Conservation (phyloP, 2,113 vertebrate species). For the Zonotrichia leucophrys region DNA sequence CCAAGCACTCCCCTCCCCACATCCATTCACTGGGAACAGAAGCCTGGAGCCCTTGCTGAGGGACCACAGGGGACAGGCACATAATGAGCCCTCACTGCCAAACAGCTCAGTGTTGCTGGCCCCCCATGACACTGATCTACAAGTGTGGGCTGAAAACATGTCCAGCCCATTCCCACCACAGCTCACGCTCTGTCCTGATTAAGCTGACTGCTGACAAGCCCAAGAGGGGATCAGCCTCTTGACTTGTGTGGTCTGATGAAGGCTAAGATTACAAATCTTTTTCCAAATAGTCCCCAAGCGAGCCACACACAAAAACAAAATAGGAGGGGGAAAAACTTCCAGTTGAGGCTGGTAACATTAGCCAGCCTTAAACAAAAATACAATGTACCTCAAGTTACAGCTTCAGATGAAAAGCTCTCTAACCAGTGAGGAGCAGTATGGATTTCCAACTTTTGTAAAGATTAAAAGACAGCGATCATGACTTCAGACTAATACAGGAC, state of each 20-base stretch:
- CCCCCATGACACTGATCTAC: slow-evolving; percentile 5
- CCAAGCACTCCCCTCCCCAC: background rate
- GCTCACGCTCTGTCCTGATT: slow-evolving; percentile 24
- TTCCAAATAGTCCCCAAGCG: slow-evolving; percentile 26
- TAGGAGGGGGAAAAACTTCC: background rate
- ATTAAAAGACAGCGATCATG: background rate
- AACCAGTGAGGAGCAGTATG: background rate
- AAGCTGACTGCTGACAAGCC: slow-evolving; percentile 50
- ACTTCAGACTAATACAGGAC: background rate
- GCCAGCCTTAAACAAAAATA: slow-evolving; percentile 46
- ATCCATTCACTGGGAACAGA: slow-evolving; percentile 9
- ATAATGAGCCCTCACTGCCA: slow-evolving; percentile 26
- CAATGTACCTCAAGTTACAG: slow-evolving; percentile 48
- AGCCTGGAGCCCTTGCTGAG: background rate
- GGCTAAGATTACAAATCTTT: slow-evolving; percentile 59
- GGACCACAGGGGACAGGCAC: background rate
- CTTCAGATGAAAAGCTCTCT: slow-evolving; percentile 35
- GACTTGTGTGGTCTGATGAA: slow-evolving; percentile 62
- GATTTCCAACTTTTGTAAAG: slow-evolving; percentile 21
- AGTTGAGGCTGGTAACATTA: slow-evolving; percentile 43
- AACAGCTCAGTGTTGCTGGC: slow-evolving; percentile 5
- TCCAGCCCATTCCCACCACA: background rate
- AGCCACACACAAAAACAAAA: background rate
- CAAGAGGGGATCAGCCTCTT: slow-evolving; percentile 46
- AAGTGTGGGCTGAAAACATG: slow-evolving; percentile 46